A percentile compares a stretch with the other conserved stretches of the same genome.
Evolutionary conservation across 2,113 vertebrate species (phyloP).

Genomic region (Bos javanicus): DNA sequence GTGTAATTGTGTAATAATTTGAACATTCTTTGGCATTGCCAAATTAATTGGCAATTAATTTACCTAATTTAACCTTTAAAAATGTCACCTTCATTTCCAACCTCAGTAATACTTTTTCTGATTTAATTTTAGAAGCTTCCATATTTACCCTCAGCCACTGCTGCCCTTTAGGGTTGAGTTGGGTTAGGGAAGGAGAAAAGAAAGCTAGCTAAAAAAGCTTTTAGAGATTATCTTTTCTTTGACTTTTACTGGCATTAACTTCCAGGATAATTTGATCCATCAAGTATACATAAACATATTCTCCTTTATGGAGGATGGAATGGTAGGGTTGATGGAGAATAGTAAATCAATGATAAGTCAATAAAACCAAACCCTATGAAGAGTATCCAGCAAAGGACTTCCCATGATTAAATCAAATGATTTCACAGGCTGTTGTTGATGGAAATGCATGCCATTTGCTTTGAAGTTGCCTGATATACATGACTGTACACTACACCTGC

Average conservation of each 20-base stretch:
- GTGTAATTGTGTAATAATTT: neutral
- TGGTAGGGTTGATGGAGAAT: neutral
- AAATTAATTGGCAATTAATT: constrained; percentile 71
- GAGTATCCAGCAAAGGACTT: neutral
- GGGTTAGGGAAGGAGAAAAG: neutral
- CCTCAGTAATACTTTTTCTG: constrained; percentile 60
- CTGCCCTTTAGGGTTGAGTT: constrained; percentile 44
- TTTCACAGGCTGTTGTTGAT: neutral
- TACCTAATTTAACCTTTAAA: constrained; percentile 77
- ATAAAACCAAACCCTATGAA: neutral
- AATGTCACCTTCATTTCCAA: constrained; percentile 71
- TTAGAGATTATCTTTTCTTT: neutral
- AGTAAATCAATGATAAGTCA: constrained; percentile 1
- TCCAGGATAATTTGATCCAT: neutral
- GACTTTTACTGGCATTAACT: neutral
- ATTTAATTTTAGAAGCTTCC: constrained; percentile 65
- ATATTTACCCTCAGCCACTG: constrained; percentile 37
- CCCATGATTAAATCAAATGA: neutral
- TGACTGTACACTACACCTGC: neutral
- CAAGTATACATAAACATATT: neutral
- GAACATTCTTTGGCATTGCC: neutral
- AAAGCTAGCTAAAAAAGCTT: neutral
- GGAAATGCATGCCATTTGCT: neutral
- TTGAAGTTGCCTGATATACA: neutral
- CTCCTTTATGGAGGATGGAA: neutral